A percentile compares a stretch with the other conserved stretches of the same genome.
phyloP scores from a whole-genome alignment of 2,888 invertebrate species.

The Drosophila formosana region DNA sequence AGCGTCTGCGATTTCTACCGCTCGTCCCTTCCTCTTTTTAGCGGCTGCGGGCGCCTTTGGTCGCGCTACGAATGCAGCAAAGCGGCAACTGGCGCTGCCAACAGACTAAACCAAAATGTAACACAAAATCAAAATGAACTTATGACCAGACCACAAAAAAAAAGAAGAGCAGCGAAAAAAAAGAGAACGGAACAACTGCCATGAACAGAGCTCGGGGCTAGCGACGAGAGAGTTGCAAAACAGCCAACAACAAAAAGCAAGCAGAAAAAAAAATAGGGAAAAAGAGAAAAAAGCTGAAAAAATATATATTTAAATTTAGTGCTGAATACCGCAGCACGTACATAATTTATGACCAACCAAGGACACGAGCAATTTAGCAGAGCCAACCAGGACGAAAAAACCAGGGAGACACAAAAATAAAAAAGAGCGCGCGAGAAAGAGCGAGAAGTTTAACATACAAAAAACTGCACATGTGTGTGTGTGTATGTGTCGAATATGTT shows the following conservation, averaged over 20 bases:
- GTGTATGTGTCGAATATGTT: constrained; percentile 26
- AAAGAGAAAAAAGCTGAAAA: constrained; percentile 8
- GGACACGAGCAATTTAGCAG: constrained; percentile 81
- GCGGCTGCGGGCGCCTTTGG: constrained; percentile 46
- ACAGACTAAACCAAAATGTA: constrained; percentile 74
- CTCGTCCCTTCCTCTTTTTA: constrained; percentile 28
- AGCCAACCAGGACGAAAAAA: constrained; percentile 57
- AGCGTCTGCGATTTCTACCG: constrained; percentile 67
- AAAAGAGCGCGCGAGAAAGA: constrained; percentile 1
- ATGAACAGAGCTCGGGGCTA: constrained; percentile 40
- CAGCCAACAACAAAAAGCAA: constrained; percentile 10
- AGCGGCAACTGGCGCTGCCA: constrained; percentile 60
- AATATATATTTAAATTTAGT: constrained; percentile 80
- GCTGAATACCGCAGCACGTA: constrained; percentile 82
- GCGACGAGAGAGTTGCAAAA: constrained; percentile 14
- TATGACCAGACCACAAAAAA: constrained; percentile 71
- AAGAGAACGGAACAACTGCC: constrained; percentile 47
- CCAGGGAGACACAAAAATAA: constrained; percentile 12
- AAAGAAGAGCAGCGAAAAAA: constrained; percentile 17
- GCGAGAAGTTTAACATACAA: constrained; percentile 2
- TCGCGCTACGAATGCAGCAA: constrained; percentile 46
- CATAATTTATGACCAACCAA: constrained; percentile 82
- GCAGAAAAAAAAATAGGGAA: neutral
- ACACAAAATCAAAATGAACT: constrained; percentile 80
- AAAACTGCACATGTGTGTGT: constrained; percentile 22